Conservation (phyloP, 2,888 invertebrate genomes). For the Ophion obscuratus region DNA sequence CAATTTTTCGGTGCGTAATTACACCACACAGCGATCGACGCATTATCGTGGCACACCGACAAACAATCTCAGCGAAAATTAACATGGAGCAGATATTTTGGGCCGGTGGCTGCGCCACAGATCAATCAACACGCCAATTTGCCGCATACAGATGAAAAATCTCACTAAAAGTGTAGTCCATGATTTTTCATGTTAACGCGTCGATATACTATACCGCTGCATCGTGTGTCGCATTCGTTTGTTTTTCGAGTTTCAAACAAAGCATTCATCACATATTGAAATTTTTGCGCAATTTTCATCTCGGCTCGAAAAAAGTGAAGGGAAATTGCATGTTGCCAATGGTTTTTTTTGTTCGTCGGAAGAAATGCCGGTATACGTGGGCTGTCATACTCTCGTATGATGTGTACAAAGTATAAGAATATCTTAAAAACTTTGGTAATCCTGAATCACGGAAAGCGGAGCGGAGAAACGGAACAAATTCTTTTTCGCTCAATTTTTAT, state of each 20-base stretch:
- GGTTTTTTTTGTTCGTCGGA: neutral
- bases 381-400: neutral
- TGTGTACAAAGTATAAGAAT: slow-evolving; percentile 59
- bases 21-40: too few relatives aligned
- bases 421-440: slow-evolving; percentile 57
- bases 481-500: too few relatives aligned
- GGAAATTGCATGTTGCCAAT: neutral
- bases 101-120: neutral
- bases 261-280: neutral
- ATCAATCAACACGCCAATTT: too few relatives aligned
- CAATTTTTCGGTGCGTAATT: slow-evolving; percentile 6
- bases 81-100: neutral
- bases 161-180: neutral
- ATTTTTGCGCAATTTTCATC: neutral
- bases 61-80: neutral
- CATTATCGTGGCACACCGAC: too few relatives aligned
- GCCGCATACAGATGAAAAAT: neutral
- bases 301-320: neutral
- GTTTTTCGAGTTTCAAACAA: too few relatives aligned
- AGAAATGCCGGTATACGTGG: slow-evolving; percentile 1
- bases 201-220: too few relatives aligned
- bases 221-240: too few relatives aligned
- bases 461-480: too few relatives aligned
- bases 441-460: too few relatives aligned
- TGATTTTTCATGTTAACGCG: too few relatives aligned